phyloP scores from a whole-genome alignment of 2,113 vertebrate genomes.

The Notarius quadriscutis region DNA sequence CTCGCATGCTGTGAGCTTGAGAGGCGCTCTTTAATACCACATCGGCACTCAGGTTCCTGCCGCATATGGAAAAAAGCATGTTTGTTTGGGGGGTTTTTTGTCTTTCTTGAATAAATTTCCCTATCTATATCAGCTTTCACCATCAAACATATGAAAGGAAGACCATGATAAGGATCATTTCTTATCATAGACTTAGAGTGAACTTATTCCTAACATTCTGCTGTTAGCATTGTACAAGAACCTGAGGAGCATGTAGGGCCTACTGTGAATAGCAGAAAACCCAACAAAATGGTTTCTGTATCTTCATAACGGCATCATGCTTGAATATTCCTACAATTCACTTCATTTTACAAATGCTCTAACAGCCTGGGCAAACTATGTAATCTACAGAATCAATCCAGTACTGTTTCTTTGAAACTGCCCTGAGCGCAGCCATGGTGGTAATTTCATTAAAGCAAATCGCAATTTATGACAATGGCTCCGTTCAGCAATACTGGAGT shows the following conservation, averaged over 20 bases:
- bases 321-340: background rate
- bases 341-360: background rate
- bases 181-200: background rate
- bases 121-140: slow-evolving; percentile 34
- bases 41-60: slow-evolving; percentile 7
- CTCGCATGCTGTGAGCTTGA: slow-evolving; percentile 34
- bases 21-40: slow-evolving; percentile 23
- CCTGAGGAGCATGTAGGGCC: background rate
- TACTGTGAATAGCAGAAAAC: background rate
- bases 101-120: slow-evolving; percentile 26
- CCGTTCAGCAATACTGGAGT: slow-evolving; percentile 20
- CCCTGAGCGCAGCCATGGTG: background rate
- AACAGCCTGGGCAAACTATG: background rate
- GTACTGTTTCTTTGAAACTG: background rate
- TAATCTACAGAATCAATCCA: slow-evolving; percentile 23
- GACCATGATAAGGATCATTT: background rate
- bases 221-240: background rate
- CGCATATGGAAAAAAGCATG: slow-evolving; percentile 3
- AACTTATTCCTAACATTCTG: background rate
- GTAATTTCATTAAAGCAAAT: slow-evolving; percentile 34
- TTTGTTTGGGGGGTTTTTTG: background rate
- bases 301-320: background rate
- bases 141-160: slow-evolving; percentile 24
- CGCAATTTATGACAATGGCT: slow-evolving; percentile 32
- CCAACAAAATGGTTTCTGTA: background rate